phyloP scores from a whole-genome alignment of 2,888 invertebrate species.

The Agrotis puta region DNA sequence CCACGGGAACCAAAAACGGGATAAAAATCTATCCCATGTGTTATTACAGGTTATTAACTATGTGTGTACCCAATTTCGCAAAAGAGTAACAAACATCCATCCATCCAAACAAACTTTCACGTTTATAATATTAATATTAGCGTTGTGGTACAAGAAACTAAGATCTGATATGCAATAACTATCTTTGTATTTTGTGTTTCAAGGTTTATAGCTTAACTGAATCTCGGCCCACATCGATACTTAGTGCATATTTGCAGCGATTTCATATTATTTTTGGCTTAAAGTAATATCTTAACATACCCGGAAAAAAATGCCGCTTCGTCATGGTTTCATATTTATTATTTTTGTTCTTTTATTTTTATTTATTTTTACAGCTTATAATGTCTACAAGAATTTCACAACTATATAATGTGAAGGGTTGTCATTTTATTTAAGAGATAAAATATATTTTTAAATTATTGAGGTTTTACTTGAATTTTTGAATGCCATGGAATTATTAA shows the following conservation, averaged over 20 bases:
- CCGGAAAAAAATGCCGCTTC: conserved; percentile 33
- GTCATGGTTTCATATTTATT: conserved; percentile 32
- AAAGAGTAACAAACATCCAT: no score
- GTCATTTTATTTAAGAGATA: not conserved
- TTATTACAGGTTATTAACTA: no score
- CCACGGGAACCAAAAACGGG: no score
- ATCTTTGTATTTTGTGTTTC: not conserved
- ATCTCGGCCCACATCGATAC: conserved; percentile 2
- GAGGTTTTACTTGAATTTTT: not conserved
- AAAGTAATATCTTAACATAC: conserved; percentile 16
- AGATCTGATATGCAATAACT: no score
- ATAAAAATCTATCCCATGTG: no score
- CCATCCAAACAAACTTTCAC: no score
- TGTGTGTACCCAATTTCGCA: no score
- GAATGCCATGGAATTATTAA: not conserved
- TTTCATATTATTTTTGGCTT: not conserved
- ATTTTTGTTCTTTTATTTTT: not conserved
- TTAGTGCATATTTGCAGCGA: not conserved
- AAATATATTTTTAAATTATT: not conserved
- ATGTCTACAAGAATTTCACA: conserved; percentile 14
- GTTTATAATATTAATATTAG: no score
- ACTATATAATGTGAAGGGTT: not conserved
- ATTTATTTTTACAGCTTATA: conserved; percentile 26
- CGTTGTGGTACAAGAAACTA: no score
- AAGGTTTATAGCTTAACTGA: not conserved